phyloP scores from a whole-genome alignment of 2,113 vertebrate species.

The Cairina moschata region DNA sequence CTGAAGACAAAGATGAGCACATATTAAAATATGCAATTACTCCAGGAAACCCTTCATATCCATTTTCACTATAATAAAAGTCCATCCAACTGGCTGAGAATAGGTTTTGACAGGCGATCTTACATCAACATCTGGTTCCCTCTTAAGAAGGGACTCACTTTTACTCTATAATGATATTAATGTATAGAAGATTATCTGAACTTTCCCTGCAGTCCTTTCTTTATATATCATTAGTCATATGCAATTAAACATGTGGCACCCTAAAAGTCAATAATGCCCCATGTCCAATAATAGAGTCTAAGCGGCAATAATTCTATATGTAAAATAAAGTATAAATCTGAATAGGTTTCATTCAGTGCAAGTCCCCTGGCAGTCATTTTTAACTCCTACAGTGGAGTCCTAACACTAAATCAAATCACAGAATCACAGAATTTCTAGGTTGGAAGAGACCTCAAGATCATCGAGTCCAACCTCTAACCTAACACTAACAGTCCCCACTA shows the following conservation, averaged over 20 bases:
- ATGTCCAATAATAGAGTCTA: background rate
- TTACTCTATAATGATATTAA: background rate
- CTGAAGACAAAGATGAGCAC: background rate
- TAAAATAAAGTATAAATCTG: background rate
- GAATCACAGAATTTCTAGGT: no score
- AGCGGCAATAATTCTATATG: background rate
- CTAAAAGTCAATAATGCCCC: background rate
- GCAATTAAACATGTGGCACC: background rate
- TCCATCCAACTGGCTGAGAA: background rate
- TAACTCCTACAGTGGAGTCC: background rate
- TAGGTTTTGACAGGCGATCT: background rate
- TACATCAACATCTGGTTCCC: background rate
- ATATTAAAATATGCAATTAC: background rate
- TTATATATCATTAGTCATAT: background rate
- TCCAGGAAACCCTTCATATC: background rate
- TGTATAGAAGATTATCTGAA: background rate
- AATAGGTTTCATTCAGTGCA: accelerated
- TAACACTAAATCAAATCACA: background rate
- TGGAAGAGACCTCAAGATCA: no score
- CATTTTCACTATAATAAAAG: background rate
- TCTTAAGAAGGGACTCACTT: background rate
- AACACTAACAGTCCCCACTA: no score
- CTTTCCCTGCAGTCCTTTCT: background rate
- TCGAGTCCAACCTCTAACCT: no score
- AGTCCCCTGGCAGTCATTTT: background rate